Evolutionary conservation across 2,888 invertebrate species (phyloP).

Genomic region (Drosophila pegasa): DNA sequence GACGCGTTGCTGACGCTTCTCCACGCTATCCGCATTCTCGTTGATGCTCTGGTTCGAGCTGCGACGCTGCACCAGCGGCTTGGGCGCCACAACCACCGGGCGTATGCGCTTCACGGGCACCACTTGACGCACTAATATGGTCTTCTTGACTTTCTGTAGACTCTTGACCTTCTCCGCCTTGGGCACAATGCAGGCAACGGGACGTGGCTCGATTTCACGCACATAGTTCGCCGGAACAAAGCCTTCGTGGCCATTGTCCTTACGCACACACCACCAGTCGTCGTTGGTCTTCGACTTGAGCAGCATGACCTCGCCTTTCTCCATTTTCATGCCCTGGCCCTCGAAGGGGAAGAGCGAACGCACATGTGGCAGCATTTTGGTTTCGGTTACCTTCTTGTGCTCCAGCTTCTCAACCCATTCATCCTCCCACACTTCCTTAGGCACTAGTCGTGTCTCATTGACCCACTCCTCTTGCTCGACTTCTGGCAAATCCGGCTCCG

Average conservation of each 20-base stretch:
- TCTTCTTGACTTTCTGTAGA: conserved; percentile 95
- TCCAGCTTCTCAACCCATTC: conserved; percentile 94
- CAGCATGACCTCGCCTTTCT: conserved; percentile 95
- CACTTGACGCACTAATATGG: conserved; percentile 93
- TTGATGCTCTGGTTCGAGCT: conserved; percentile 84
- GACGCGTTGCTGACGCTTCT: conserved; percentile 91
- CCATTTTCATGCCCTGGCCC: conserved; percentile 96
- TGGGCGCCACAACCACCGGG: conserved; percentile 84
- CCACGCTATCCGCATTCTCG: conserved; percentile 90
- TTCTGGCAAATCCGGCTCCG: conserved; percentile 88
- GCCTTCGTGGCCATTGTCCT: conserved; percentile 95
- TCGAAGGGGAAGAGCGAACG: conserved; percentile 94
- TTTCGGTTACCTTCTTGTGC: conserved; percentile 94
- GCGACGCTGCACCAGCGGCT: conserved; percentile 84
- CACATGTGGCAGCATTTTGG: conserved; percentile 94
- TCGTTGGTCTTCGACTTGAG: conserved; percentile 97
- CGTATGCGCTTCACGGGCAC: conserved; percentile 90
- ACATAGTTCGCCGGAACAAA: conserved; percentile 99
- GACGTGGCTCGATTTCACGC: conserved; percentile 94
- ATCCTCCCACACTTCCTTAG: conserved; percentile 97
- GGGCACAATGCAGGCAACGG: conserved; percentile 92
- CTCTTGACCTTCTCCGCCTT: conserved; percentile 93
- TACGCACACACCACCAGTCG: conserved; percentile 99
- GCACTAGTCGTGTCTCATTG: conserved; percentile 92
- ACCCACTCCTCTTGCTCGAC: conserved; percentile 90